These are phyloP conservation scores for Acrobasis suavella DNA, from an alignment of 2,888 invertebrate genomes.

Conservation along the genomic window DNA sequence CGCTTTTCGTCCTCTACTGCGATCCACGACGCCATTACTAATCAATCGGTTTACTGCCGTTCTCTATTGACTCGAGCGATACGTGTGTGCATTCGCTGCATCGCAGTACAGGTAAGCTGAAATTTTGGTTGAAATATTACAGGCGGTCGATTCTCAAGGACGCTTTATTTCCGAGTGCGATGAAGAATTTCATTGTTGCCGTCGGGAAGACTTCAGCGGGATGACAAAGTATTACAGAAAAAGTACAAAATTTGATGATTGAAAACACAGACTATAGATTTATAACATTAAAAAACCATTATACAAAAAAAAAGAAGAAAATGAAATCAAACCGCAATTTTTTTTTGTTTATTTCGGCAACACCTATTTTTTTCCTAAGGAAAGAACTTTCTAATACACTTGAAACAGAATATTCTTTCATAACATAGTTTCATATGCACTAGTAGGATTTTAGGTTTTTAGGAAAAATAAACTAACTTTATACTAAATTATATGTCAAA, in stretches of 20 bases:
- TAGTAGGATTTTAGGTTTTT: too few species aligned
- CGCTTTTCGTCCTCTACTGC: constrained; percentile 51
- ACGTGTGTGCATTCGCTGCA: constrained; percentile 24
- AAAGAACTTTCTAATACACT: too few species aligned
- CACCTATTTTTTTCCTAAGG: too few species aligned
- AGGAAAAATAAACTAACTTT: too few species aligned
- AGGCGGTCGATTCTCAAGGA: constrained; percentile 38
- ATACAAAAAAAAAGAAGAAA: too few species aligned
- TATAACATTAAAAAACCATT: background rate
- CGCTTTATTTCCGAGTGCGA: constrained; percentile 38
- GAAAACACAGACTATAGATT: background rate
- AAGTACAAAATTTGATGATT: background rate
- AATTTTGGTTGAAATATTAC: constrained; percentile 22
- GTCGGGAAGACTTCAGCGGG: background rate
- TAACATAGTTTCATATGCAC: too few species aligned
- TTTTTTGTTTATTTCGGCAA: too few species aligned
- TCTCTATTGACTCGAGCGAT: constrained; percentile 37
- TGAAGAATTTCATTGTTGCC: constrained; percentile 2
- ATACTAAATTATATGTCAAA: too few species aligned
- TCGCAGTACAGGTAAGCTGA: constrained; percentile 22
- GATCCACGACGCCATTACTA: constrained; percentile 58
- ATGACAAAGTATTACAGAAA: background rate
- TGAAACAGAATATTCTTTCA: too few species aligned
- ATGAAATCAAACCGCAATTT: too few species aligned
- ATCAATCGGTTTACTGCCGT: constrained; percentile 44